These are phyloP conservation scores for Pseudorasbora parva DNA, from an alignment of 2,113 vertebrate species.

Conservation along the genomic window DNA sequence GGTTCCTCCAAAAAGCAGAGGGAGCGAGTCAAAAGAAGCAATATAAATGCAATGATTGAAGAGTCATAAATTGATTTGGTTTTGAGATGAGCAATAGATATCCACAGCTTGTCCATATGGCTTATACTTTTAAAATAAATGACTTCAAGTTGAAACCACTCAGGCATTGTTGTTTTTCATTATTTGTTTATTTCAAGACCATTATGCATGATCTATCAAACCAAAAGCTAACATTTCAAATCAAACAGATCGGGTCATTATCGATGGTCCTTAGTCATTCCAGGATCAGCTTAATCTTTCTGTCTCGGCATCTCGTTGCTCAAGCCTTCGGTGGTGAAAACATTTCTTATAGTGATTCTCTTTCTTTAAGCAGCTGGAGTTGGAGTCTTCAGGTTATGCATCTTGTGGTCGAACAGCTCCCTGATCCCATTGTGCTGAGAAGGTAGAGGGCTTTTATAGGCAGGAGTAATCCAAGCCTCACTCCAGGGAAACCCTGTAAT, in stretches of 20 bases:
- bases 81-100: slow-evolving; percentile 27
- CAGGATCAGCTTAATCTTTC: background rate
- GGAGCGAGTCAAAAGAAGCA: background rate
- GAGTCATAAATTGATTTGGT: slow-evolving; percentile 24
- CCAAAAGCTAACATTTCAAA: background rate
- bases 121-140: slow-evolving; percentile 17
- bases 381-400: slow-evolving; percentile 15
- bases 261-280: slow-evolving; percentile 5
- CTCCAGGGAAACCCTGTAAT: slow-evolving; percentile 34
- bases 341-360: background rate
- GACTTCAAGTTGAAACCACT: background rate
- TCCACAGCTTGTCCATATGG: background rate
- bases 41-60: background rate
- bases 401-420: slow-evolving; percentile 10
- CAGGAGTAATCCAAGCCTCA: slow-evolving; percentile 38
- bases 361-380: background rate
- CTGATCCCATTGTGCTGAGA: slow-evolving; percentile 24
- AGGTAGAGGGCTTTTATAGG: slow-evolving; percentile 38
- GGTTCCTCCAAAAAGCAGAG: background rate
- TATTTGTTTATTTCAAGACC: slow-evolving; percentile 28
- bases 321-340: background rate
- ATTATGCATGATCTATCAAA: background rate
- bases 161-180: slow-evolving; percentile 10
- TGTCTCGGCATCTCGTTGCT: background rate
- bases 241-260: slow-evolving; percentile 8